Conservation (phyloP, 2,797 vertebrate genomes). For the Premnoplex brunnescens region DNA sequence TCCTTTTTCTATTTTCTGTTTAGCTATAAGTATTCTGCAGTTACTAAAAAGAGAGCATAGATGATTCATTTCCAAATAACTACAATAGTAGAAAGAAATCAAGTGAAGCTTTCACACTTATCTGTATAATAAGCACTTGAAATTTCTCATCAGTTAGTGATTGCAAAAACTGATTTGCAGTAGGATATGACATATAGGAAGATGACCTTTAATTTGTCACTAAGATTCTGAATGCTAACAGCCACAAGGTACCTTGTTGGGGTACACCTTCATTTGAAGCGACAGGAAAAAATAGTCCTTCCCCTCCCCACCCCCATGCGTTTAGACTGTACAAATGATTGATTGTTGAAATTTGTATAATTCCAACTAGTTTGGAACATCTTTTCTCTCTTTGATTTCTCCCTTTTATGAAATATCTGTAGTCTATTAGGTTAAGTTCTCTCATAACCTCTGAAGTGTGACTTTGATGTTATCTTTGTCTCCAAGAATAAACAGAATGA, state of each 20-base stretch:
- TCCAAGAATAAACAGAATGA: neutral
- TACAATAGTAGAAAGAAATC: slow-evolving; percentile 31
- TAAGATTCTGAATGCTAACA: neutral
- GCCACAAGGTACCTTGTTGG: neutral
- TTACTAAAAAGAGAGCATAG: slow-evolving; percentile 30
- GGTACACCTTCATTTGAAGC: neutral
- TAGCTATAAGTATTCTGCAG: neutral
- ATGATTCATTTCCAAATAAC: slow-evolving; percentile 38
- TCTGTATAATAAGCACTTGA: slow-evolving; percentile 16
- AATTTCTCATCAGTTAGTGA: slow-evolving; percentile 40
- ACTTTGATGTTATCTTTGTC: neutral
- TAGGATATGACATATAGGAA: neutral
- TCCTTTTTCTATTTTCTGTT: slow-evolving; percentile 8
- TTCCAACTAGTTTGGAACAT: neutral
- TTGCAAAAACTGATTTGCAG: neutral
- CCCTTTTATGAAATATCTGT: neutral
- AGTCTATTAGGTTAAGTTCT: neutral
- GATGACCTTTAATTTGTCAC: slow-evolving; percentile 3
- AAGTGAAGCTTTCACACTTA: slow-evolving; percentile 28
- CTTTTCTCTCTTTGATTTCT: neutral
- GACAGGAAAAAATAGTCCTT: neutral
- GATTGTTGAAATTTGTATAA: neutral
- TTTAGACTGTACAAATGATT: neutral
- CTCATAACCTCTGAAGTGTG: neutral
- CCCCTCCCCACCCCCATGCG: neutral